Evolutionary conservation across 2,797 vertebrate species (phyloP).

Genomic region (Oryzias sinensis): DNA sequence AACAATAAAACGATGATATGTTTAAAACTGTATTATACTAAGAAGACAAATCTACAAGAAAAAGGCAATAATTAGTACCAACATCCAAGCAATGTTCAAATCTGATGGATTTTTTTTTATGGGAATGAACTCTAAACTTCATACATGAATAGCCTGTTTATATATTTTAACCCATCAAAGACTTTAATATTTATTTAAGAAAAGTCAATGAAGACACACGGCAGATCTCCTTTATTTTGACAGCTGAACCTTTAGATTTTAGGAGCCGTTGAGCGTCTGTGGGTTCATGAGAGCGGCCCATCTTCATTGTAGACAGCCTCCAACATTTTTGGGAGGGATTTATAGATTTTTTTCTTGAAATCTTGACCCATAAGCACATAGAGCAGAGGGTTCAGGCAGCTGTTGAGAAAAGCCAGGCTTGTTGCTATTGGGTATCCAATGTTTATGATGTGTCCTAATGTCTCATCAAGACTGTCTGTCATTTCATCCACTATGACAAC

Average conservation of each 20-base stretch:
- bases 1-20: no score
- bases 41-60: no score
- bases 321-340: constrained; percentile 78
- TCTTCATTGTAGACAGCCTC: constrained; percentile 82
- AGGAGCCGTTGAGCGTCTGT: constrained; percentile 67
- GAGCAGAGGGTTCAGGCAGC: constrained; percentile 82
- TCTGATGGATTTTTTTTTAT: no score
- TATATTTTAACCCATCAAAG: no score
- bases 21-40: no score
- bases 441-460: constrained; percentile 54
- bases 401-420: constrained; percentile 80
- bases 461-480: constrained; percentile 18
- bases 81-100: no score
- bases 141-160: no score
- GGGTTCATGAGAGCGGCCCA: constrained; percentile 73
- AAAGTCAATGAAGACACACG: constrained; percentile 65
- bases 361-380: constrained; percentile 85
- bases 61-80: no score
- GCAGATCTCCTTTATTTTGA: no score
- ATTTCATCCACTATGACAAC: constrained; percentile 78
- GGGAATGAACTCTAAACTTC: no score
- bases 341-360: constrained; percentile 80
- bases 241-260: no score
- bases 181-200: no score
- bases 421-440: constrained; percentile 76